Evolutionary conservation across 2,888 invertebrate genomes (phyloP), one percentile per base, ranked within the genome.

Genomic region (Chloromyia formosa): DNA sequence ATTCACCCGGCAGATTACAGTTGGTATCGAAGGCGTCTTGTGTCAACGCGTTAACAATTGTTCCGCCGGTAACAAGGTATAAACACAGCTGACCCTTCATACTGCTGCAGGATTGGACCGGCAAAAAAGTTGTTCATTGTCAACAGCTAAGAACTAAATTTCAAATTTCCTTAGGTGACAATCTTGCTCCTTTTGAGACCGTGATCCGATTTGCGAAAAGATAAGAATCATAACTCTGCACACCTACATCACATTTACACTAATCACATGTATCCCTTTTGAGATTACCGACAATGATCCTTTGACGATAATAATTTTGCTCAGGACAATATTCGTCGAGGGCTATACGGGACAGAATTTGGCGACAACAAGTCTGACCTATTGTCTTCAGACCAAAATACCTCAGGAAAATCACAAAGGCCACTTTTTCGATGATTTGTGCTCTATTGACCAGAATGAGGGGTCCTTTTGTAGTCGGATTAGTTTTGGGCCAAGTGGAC

Each of bases 291-390:
- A 23, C 64, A 54, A 74, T 74, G 74, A 64, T 64, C 74, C 10
- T 56, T 42, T 61, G 54, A 49, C 62, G 64, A 61, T 64, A 27
- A 62, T 74, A 20, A 62, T 74, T 62, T 62, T 35, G 53, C 49
- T 53, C 42, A 23, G 1, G 35, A 10, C 45, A 14, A 58, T 20
- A 22, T 53, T 71, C 71, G 16, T 27, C 9, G 22, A 14, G 66
- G n/a, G 62, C 18, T 20, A 20, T 45, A 71, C 40, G 58, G 71
- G 71, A 77, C 79, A 78, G 78, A 79, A 58, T 80, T 79, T 80
- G 80, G 80, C 80, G 80, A 80, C 80, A 80, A 75, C 75, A 75
- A 79, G 80, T 80, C 80, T 80, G 77, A 45, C 74, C 79, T 76
- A 79, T 80, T 80, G 80, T 80, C 78, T 80, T 74, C 75, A 75